Evolutionary conservation across 2,113 vertebrate genomes (phyloP), one percentile per base, ranked within the genome.

Genomic region (Sinocyclocheilus rhinocerous): DNA sequence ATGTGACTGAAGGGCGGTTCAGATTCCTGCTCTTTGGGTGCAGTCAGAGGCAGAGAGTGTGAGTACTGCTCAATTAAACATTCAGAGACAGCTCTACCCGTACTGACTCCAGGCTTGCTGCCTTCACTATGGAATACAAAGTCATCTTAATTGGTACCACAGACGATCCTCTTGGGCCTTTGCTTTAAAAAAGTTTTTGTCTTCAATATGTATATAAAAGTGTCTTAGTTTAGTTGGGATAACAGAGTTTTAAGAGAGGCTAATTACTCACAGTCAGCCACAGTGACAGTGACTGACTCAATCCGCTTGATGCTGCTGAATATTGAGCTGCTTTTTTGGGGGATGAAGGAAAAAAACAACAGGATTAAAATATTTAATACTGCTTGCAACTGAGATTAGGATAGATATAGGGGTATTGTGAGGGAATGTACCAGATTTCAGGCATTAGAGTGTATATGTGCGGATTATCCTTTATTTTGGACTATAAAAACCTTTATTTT

Each of bases 321-420:
- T 70, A 67, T 70, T 90, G 72, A 90, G 80, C 83, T 82, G 75
- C 52, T 77, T 67, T 88, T 89, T 89, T 87, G 76, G 33, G 87
- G 81, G 45, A 79, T 83, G 59, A 85, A 26, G 39, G 9, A 4
- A 12, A 45, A 45, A 75, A 85, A 67, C 2, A 20, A 45, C 12
- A 29, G 83, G 72, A 76, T 84, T 84, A 63, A n/a, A 76, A 69
- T 26, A 15, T 85, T 61, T 87, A 89, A 92, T 90, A 77, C 67
- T 84, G 80, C 61, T 63, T 89, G 81, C 85, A 67, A 22, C 26
- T 55, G 39, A 77, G 83, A 85, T 89, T 88, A 83, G 76, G 72
- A 76, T 59, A 87, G 86, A 83, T 86, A 81, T 59, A 69, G 36
- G 33, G 24, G 75, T 33, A 76, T 55, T 52, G 67, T 78, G 59